A percentile compares a stretch with the other conserved stretches of the same genome.
Conservation (phyloP, 2,113 vertebrate species). For the Protobothrops mucrosquamatus region DNA sequence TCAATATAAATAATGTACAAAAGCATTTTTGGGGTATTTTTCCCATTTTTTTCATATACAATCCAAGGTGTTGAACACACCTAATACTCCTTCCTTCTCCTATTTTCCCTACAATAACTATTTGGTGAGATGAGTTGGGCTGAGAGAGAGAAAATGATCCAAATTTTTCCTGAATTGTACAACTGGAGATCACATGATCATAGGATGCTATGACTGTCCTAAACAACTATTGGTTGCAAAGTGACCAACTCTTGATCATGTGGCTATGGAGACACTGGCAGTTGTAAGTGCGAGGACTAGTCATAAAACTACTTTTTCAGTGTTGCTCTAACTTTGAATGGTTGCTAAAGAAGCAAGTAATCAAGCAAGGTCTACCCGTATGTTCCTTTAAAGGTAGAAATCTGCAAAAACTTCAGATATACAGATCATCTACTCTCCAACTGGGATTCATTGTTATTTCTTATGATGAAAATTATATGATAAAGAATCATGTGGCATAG, state of each 20-base stretch:
- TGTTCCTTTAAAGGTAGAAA: neutral
- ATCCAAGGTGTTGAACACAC: neutral
- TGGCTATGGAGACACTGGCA: neutral
- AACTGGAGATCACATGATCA: neutral
- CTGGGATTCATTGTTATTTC: neutral
- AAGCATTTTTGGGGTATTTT: neutral
- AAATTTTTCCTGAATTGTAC: neutral
- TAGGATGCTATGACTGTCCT: neutral
- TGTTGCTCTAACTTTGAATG: neutral
- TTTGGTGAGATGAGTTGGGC: neutral
- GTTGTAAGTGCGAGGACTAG: neutral
- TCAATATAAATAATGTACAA: neutral
- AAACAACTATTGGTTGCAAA: neutral
- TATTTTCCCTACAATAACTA: neutral
- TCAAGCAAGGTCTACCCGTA: neutral
- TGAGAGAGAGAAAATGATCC: neutral
- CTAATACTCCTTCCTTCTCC: neutral
- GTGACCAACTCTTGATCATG: neutral
- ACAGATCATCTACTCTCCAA: neutral
- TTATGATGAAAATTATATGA: neutral
- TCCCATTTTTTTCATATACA: neutral
- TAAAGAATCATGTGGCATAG: neutral
- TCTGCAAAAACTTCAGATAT: neutral
- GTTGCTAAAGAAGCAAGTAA: neutral
- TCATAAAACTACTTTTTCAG: neutral